phyloP scores from a whole-genome alignment of 2,888 invertebrate genomes.

The Pelosia muscerda region DNA sequence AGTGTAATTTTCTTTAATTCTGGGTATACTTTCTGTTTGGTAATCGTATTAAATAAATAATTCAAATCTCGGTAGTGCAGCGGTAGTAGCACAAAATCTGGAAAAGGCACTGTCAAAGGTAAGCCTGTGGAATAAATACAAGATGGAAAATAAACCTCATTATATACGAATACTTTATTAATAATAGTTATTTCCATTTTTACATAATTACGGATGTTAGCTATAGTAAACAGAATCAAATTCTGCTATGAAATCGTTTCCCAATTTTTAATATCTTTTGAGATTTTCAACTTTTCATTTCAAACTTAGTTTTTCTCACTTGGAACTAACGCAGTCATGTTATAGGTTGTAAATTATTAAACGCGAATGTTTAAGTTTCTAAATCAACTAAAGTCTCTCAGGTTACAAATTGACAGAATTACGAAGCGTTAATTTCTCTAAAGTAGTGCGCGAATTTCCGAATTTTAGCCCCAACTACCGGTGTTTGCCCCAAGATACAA shows the following conservation, averaged over 20 bases:
- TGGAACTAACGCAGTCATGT: neutral
- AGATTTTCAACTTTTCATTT: neutral
- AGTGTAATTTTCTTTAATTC: too few relatives aligned
- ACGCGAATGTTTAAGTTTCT: neutral
- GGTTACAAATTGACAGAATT: neutral
- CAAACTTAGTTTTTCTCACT: neutral
- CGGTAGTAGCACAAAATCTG: too few relatives aligned
- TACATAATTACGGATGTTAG: neutral
- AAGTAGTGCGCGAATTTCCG: conserved; percentile 54
- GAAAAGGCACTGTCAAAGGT: too few relatives aligned
- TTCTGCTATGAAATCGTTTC: neutral
- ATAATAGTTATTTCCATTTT: neutral
- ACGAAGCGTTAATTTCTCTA: conserved; percentile 51
- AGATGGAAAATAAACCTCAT: too few relatives aligned
- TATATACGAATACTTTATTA: neutral
- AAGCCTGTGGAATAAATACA: too few relatives aligned
- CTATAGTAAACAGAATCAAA: neutral
- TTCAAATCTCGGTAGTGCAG: too few relatives aligned
- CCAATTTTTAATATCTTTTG: too few relatives aligned
- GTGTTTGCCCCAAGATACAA: conserved; percentile 50
- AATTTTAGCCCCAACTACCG: conserved; percentile 43
- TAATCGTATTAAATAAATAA: too few relatives aligned
- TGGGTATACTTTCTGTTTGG: too few relatives aligned
- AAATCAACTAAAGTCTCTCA: neutral
- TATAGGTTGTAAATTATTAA: too few relatives aligned